A percentile compares a stretch with the other conserved stretches of the same genome.
Evolutionary conservation across 2,113 vertebrate genomes (phyloP).

Genomic region (Microcebus murinus): DNA sequence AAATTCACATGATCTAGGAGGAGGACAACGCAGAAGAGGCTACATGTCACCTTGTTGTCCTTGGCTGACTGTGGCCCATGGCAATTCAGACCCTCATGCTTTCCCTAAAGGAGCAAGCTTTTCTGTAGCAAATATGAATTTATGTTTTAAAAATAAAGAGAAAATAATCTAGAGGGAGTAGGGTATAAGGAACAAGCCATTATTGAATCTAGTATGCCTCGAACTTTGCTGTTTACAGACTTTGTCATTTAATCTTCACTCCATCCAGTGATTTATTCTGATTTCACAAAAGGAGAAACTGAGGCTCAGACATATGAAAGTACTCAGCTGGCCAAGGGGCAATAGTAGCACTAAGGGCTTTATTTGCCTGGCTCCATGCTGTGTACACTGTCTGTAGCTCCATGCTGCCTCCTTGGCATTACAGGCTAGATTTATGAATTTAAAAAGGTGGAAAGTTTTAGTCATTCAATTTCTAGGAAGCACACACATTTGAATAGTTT

Average conservation of each 20-base stretch:
- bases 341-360: rapidly evolving
- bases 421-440: neutral
- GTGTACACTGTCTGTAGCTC: rapidly evolving
- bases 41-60: neutral
- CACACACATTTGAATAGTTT: neutral
- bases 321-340: neutral
- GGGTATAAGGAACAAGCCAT: neutral
- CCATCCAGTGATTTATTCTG: neutral
- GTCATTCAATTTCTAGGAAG: neutral
- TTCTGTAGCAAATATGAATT: neutral
- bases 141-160: neutral
- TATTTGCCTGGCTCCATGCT: neutral
- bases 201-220: neutral
- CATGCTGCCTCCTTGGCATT: neutral
- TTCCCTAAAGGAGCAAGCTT: neutral
- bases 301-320: neutral
- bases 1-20: neutral
- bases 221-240: neutral
- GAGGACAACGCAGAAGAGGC: neutral
- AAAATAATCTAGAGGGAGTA: neutral
- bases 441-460: neutral
- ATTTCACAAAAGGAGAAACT: neutral
- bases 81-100: neutral
- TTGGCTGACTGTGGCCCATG: neutral
- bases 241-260: neutral